These are phyloP conservation scores for Formica exsecta DNA, from an alignment of 1,140 invertebrate species.

Conservation along the genomic window DNA sequence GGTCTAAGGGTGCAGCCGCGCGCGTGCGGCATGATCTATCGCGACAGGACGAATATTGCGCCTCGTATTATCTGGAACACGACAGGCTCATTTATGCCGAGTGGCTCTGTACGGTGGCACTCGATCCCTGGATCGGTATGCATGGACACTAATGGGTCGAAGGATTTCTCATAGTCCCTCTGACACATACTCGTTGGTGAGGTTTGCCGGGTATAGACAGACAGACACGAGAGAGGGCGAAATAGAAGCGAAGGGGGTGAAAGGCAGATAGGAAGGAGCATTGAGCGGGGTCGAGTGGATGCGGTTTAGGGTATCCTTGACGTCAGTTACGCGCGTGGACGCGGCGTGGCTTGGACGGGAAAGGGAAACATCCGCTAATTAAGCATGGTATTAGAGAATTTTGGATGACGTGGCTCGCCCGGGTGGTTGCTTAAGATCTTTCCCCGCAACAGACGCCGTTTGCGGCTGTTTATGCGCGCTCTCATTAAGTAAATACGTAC, in stretches of 20 bases:
- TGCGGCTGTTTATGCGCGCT: conserved; percentile 48
- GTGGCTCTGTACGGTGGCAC: conserved; percentile 69
- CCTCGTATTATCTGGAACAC: conserved; percentile 73
- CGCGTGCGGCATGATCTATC: conserved; percentile 69
- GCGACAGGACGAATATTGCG: conserved; percentile 76
- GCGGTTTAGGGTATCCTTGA: conserved; percentile 45
- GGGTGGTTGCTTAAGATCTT: not conserved
- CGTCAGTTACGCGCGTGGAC: conserved; percentile 71
- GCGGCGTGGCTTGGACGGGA: conserved; percentile 14
- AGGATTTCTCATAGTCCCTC: conserved; percentile 71
- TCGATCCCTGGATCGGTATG: conserved; percentile 75
- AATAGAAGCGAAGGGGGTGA: not conserved
- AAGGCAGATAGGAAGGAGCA: conserved; percentile 11
- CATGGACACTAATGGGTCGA: conserved; percentile 75
- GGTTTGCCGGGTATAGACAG: conserved; percentile 48
- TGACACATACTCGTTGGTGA: conserved; percentile 72
- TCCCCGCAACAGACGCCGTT: not conserved
- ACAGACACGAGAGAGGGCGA: conserved; percentile 38
- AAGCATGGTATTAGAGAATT: conserved; percentile 65
- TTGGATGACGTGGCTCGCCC: conserved; percentile 32
- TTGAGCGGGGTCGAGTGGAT: conserved; percentile 57
- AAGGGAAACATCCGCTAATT: conserved; percentile 70
- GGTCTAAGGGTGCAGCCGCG: conserved; percentile 35
- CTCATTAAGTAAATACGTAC: conserved; percentile 56
- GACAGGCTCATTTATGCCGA: conserved; percentile 77